These are phyloP conservation scores for Crotalus viridis DNA, from an alignment of 2,113 vertebrate genomes.

Conservation along the genomic window DNA sequence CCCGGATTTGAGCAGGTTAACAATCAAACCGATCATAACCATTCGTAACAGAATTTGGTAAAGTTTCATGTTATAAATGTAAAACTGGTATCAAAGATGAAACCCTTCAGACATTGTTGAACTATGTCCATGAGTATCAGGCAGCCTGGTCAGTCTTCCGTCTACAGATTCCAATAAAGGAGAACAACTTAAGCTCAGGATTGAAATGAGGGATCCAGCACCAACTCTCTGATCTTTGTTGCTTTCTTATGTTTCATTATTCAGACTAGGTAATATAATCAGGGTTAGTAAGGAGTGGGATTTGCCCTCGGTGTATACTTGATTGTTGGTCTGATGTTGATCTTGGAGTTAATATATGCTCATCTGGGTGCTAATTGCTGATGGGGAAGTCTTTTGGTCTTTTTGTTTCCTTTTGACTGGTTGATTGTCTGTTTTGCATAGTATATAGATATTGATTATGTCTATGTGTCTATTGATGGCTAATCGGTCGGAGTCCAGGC, in stretches of 20 bases:
- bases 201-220: neutral
- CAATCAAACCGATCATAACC: neutral
- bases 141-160: neutral
- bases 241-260: neutral
- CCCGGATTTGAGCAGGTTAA: neutral
- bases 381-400: neutral
- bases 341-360: neutral
- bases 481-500: neutral
- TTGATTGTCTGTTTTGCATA: neutral
- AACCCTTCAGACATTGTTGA: neutral
- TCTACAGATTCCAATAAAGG: neutral
- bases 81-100: neutral
- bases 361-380: neutral
- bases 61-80: neutral
- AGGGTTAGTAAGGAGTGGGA: neutral
- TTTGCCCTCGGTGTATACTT: neutral
- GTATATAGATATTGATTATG: neutral
- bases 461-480: neutral
- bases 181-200: neutral
- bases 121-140: neutral
- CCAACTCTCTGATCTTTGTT: neutral
- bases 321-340: neutral
- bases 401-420: neutral
- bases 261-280: neutral
- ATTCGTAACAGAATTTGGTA: neutral